phyloP scores from a whole-genome alignment of 1,140 invertebrate species.

The Achroia grisella region DNA sequence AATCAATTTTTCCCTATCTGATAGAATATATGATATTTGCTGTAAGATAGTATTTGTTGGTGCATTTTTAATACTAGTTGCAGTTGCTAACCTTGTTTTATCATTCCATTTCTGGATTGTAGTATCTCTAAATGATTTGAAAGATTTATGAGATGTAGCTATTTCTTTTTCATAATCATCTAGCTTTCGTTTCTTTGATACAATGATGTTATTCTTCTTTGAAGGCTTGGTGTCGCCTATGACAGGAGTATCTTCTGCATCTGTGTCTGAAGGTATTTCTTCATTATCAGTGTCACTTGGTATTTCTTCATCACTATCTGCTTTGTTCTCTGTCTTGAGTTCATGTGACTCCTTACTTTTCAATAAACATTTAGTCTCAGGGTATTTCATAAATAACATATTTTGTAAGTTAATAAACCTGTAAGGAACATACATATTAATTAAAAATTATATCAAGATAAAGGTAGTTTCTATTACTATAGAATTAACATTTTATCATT shows the following conservation, averaged over 20 bases:
- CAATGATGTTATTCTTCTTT: conserved; percentile 14
- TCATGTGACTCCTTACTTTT: conserved; percentile 16
- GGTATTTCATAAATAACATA: conserved; percentile 76
- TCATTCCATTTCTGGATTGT: conserved; percentile 95
- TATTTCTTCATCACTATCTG: conserved; percentile 75
- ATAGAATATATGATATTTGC: conserved; percentile 90
- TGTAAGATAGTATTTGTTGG: conserved; percentile 85
- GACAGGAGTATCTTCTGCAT: conserved; percentile 38
- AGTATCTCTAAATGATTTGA: conserved; percentile 82
- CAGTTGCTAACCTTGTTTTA: conserved; percentile 83
- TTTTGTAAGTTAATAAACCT: conserved; percentile 70
- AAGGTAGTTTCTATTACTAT: too few species aligned
- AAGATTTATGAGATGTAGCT: conserved; percentile 76
- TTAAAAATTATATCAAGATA: conserved; percentile 9
- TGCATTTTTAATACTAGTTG: conserved; percentile 76
- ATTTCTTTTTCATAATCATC: conserved; percentile 79
- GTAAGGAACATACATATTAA: conserved; percentile 24
- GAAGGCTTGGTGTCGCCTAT: conserved; percentile 10
- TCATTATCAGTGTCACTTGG: conserved; percentile 73
- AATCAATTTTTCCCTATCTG: conserved; percentile 84
- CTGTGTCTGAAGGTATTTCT: conserved; percentile 58
- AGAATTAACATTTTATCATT: too few species aligned
- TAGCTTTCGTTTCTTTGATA: conserved; percentile 76
- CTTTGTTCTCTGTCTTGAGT: conserved; percentile 27
- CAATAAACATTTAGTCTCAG: conserved; percentile 76